Conservation (phyloP, 2,797 vertebrate species). For the Oophaga sylvatica region DNA sequence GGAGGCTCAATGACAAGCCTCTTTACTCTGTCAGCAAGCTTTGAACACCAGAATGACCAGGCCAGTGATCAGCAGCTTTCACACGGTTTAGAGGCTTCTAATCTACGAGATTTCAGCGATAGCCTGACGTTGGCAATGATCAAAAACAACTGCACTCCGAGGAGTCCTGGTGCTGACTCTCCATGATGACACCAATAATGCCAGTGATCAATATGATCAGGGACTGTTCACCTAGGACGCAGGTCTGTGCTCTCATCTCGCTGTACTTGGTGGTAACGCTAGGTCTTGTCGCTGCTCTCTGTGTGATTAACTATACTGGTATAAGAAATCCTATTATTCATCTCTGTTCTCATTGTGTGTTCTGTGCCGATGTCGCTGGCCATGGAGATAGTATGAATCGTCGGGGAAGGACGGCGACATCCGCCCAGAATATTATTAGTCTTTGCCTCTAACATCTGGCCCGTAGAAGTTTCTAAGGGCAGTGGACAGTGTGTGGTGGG, state of each 20-base stretch:
- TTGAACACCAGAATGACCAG: not conserved
- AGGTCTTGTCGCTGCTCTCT: constrained; percentile 5
- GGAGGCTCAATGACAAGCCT: not conserved
- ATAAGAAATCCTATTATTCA: not conserved
- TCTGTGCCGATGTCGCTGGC: not conserved
- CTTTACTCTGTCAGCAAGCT: too few species aligned
- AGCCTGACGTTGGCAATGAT: not conserved
- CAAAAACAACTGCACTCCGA: not conserved
- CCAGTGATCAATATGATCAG: too few species aligned
- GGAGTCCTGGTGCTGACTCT: not conserved
- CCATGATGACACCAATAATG: too few species aligned
- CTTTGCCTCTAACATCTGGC: not conserved
- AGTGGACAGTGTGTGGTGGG: not conserved
- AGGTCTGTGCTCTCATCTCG: not conserved
- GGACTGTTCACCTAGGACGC: too few species aligned
- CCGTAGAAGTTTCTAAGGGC: not conserved
- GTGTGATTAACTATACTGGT: constrained; percentile 23
- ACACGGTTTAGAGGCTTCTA: not conserved
- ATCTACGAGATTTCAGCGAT: not conserved
- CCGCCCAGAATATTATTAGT: not conserved
- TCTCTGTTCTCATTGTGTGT: constrained; percentile 6
- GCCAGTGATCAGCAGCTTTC: not conserved
- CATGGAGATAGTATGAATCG: not conserved
- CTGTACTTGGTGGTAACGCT: not conserved
- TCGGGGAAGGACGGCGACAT: not conserved